These are phyloP conservation scores for Trichogramma evanescens DNA, from an alignment of 2,888 invertebrate genomes.

Conservation along the genomic window DNA sequence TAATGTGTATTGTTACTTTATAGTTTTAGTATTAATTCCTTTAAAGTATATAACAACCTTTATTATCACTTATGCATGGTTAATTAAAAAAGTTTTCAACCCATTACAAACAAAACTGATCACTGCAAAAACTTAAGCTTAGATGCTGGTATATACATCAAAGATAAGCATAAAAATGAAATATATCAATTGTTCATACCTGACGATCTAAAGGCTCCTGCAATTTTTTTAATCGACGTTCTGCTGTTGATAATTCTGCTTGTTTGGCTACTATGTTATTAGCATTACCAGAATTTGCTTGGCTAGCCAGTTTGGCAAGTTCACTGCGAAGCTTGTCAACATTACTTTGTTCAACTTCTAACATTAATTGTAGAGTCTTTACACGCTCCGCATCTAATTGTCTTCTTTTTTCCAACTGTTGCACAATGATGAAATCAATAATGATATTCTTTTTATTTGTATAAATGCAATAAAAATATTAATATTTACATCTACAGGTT, in stretches of 20 bases:
- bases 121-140: constrained; percentile 13
- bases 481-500: constrained; percentile 79
- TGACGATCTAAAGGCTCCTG: constrained; percentile 50
- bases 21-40: no score
- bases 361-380: constrained; percentile 80
- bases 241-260: constrained; percentile 54
- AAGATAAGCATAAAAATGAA: constrained; percentile 7
- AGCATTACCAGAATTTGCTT: constrained; percentile 44
- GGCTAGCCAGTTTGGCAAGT: constrained; percentile 49
- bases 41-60: no score
- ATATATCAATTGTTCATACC: constrained; percentile 14
- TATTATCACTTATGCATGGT: no score
- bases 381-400: constrained; percentile 78
- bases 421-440: neutral
- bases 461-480: constrained; percentile 2
- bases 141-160: neutral
- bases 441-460: constrained; percentile 5
- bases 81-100: neutral
- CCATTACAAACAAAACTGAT: constrained; percentile 9
- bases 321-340: constrained; percentile 70
- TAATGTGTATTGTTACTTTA: no score
- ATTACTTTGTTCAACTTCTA: constrained; percentile 79
- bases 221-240: constrained; percentile 56
- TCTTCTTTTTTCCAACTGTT: constrained; percentile 74
- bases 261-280: constrained; percentile 43